Percentiles rank a stretch among this genome's conserved stretches.
phyloP scores from a whole-genome alignment of 2,113 vertebrate genomes.

The Monarcha castaneiventris region DNA sequence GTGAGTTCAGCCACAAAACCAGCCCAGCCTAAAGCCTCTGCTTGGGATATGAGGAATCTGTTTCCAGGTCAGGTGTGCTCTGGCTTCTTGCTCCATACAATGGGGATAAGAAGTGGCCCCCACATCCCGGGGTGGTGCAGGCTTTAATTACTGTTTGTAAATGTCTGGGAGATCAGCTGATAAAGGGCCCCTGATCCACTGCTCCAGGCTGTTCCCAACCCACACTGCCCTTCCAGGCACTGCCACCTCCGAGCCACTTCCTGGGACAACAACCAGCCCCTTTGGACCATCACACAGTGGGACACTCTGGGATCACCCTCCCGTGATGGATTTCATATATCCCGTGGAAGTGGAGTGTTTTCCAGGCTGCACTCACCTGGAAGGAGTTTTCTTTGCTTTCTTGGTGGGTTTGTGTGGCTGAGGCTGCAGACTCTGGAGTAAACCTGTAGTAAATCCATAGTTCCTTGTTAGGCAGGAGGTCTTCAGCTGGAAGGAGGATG shows the following conservation, averaged over 20 bases:
- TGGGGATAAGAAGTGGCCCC: not conserved
- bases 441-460: not conserved
- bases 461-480: slow-evolving; percentile 2
- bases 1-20: not conserved
- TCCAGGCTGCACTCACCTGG: slow-evolving; percentile 64
- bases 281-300: accelerated
- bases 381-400: slow-evolving; percentile 33
- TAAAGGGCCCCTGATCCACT: not conserved
- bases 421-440: slow-evolving; percentile 73
- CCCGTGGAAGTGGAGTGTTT: not conserved
- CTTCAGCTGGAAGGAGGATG: slow-evolving; percentile 78
- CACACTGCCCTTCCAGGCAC: slow-evolving; percentile 1
- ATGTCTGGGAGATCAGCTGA: slow-evolving; percentile 17
- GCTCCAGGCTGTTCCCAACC: not conserved
- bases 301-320: not conserved
- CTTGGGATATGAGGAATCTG: not conserved
- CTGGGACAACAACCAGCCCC: not conserved
- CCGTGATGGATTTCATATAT: accelerated
- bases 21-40: not conserved
- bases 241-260: not conserved
- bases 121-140: not conserved
- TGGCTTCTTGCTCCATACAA: not conserved
- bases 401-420: slow-evolving; percentile 50
- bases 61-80: not conserved
- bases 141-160: slow-evolving; percentile 49